A percentile compares a stretch with the other conserved stretches of the same genome.
Evolutionary conservation across 2,113 vertebrate species (phyloP).

Genomic region (Neotragus pygmaeus): DNA sequence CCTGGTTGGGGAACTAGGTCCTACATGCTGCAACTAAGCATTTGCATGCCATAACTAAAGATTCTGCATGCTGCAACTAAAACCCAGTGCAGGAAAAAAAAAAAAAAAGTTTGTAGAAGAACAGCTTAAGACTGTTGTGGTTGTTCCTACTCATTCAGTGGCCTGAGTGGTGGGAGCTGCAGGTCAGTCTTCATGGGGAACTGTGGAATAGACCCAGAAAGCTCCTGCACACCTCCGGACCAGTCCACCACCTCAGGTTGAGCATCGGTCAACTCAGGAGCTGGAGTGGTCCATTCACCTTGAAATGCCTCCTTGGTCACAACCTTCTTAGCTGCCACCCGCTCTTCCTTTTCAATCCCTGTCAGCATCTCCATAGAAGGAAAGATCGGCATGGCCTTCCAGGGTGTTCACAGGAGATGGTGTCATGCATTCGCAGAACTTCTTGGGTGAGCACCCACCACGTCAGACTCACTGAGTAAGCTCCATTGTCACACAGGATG

Average conservation of each 20-base stretch:
- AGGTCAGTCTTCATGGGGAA: background rate
- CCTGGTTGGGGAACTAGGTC: background rate
- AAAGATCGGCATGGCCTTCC: constrained; percentile 99
- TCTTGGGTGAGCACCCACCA: constrained; percentile 99
- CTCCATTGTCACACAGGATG: background rate
- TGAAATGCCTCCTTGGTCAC: background rate
- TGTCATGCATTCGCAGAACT: constrained; percentile 94
- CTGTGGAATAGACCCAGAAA: background rate
- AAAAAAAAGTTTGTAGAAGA: background rate
- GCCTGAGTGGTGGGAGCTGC: background rate
- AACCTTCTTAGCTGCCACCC: background rate
- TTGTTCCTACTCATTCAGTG: background rate
- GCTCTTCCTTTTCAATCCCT: constrained; percentile 81
- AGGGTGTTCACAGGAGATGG: constrained; percentile 96
- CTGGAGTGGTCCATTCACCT: background rate
- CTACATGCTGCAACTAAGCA: background rate
- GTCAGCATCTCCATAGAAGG: constrained; percentile 98
- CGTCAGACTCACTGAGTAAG: constrained; percentile 86
- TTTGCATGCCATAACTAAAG: background rate
- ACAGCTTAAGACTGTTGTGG: background rate
- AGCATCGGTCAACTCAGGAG: background rate
- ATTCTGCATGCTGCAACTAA: background rate
- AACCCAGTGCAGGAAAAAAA: background rate
- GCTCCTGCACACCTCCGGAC: background rate
- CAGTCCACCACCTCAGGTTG: background rate